Conservation (phyloP, 1,140 invertebrate species). For the Proctacanthus coquilletti region DNA sequence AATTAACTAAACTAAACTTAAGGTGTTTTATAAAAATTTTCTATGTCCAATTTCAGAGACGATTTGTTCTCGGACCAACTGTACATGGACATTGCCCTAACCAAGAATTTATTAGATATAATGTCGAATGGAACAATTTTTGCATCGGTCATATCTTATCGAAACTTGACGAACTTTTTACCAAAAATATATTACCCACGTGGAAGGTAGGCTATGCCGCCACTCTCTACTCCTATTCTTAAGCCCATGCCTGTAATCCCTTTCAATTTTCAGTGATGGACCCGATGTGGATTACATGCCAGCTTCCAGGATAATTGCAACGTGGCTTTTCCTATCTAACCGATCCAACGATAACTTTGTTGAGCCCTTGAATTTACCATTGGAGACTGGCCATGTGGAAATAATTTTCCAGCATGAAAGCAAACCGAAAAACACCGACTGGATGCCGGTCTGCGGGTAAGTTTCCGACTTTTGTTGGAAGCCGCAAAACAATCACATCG, state of each 20-base stretch:
- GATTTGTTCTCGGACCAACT: conserved; percentile 29
- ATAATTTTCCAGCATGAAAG: conserved; percentile 30
- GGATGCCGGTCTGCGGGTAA: conserved; percentile 29
- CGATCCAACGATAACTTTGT: conserved; percentile 23
- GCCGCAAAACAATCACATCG: neutral
- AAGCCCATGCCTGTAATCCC: no score
- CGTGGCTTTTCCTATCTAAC: conserved; percentile 32
- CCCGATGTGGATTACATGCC: conserved; percentile 48
- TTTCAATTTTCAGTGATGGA: conserved; percentile 35
- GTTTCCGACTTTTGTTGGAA: conserved; percentile 3
- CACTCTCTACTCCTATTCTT: no score
- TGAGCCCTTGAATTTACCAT: conserved; percentile 22
- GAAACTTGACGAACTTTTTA: conserved; percentile 36
- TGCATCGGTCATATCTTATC: conserved; percentile 35
- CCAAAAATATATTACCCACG: conserved; percentile 34
- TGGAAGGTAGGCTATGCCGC: conserved; percentile 19
- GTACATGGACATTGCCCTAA: conserved; percentile 27
- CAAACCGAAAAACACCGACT: conserved; percentile 20
- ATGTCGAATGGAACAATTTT: conserved; percentile 29
- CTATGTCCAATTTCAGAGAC: conserved; percentile 23
- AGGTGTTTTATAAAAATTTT: no score
- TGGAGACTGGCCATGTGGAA: conserved; percentile 27
- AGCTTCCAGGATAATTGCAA: conserved; percentile 41
- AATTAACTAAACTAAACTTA: no score
- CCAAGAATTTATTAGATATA: conserved; percentile 20